These are phyloP conservation scores for Limonius californicus DNA, from an alignment of 1,140 invertebrate species.

Conservation along the genomic window DNA sequence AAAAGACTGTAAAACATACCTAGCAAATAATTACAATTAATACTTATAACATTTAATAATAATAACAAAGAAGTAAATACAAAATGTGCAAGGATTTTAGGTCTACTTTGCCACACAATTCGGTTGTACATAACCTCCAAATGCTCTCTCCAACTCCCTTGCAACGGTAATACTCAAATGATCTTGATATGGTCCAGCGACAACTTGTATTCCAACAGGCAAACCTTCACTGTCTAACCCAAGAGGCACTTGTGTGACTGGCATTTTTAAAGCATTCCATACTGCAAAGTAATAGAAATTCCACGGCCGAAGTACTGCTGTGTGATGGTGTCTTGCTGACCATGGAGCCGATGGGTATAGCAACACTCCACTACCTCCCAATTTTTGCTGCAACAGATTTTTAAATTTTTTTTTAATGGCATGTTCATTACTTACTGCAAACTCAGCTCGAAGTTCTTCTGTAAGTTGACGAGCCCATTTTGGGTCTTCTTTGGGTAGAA, in stretches of 20 bases:
- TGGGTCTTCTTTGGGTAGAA: slow-evolving; percentile 59
- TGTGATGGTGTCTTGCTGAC: slow-evolving; percentile 79
- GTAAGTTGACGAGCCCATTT: slow-evolving; percentile 62
- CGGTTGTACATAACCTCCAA: slow-evolving; percentile 81
- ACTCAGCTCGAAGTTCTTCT: slow-evolving; percentile 54
- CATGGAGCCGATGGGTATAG: slow-evolving; percentile 77
- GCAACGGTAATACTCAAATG: slow-evolving; percentile 76
- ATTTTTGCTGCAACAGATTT: slow-evolving; percentile 60
- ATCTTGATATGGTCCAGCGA: slow-evolving; percentile 71
- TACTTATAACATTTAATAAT: too few species aligned
- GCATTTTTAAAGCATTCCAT: slow-evolving; percentile 80
- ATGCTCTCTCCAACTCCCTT: slow-evolving; percentile 68
- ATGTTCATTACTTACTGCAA: slow-evolving; percentile 57
- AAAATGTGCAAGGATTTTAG: too few species aligned
- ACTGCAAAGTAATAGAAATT: slow-evolving; percentile 86
- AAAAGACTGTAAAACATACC: too few species aligned
- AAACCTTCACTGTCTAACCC: slow-evolving; percentile 68
- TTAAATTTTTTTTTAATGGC: slow-evolving; percentile 43
- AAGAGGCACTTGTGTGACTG: slow-evolving; percentile 74
- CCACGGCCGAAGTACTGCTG: slow-evolving; percentile 69
- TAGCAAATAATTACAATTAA: too few species aligned
- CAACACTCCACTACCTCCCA: slow-evolving; percentile 77
- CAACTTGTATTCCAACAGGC: slow-evolving; percentile 75
- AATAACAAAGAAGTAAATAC: too few species aligned
- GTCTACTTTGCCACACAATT: too few species aligned